These are phyloP conservation scores for Deilephila porcellus DNA, from an alignment of 2,888 invertebrate genomes.

Conservation along the genomic window DNA sequence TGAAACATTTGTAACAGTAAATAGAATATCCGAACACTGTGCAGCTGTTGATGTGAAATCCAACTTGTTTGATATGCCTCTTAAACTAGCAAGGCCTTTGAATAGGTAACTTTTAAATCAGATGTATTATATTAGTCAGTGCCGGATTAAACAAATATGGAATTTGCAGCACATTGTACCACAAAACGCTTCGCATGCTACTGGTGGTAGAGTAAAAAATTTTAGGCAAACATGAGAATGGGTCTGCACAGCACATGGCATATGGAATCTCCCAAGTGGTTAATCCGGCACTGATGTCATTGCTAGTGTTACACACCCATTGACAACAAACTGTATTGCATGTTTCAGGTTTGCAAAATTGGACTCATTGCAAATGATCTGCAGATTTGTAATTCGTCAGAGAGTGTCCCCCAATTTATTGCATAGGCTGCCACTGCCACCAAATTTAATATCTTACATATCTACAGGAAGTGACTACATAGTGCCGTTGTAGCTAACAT, in stretches of 20 bases:
- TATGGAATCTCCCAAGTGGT: too few species aligned
- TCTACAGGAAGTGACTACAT: slow-evolving; percentile 81
- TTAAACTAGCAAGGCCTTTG: slow-evolving; percentile 78
- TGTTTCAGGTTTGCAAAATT: slow-evolving; percentile 87
- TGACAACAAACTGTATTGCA: slow-evolving; percentile 25
- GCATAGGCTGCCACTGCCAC: slow-evolving; percentile 87
- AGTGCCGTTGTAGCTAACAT: slow-evolving; percentile 61
- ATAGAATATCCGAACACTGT: slow-evolving; percentile 80
- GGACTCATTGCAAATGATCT: slow-evolving; percentile 89
- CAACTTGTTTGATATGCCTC: slow-evolving; percentile 79
- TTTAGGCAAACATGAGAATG: too few species aligned
- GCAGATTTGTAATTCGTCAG: slow-evolving; percentile 90
- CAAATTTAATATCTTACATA: slow-evolving; percentile 77
- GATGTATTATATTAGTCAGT: slow-evolving; percentile 3
- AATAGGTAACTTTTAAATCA: slow-evolving; percentile 65
- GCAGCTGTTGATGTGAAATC: slow-evolving; percentile 78
- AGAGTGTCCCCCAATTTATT: slow-evolving; percentile 88
- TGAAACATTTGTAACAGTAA: slow-evolving; percentile 82
- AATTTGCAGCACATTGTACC: too few species aligned
- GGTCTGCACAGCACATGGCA: too few species aligned
- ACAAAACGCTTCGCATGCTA: too few species aligned
- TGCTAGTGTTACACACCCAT: slow-evolving; percentile 16
- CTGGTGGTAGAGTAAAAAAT: too few species aligned
- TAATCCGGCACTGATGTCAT: not conserved
- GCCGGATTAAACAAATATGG: not conserved